Percentiles rank a stretch among this genome's conserved stretches.
phyloP scores from a whole-genome alignment of 2,113 vertebrate genomes.

The Cranoglanis bouderius region DNA sequence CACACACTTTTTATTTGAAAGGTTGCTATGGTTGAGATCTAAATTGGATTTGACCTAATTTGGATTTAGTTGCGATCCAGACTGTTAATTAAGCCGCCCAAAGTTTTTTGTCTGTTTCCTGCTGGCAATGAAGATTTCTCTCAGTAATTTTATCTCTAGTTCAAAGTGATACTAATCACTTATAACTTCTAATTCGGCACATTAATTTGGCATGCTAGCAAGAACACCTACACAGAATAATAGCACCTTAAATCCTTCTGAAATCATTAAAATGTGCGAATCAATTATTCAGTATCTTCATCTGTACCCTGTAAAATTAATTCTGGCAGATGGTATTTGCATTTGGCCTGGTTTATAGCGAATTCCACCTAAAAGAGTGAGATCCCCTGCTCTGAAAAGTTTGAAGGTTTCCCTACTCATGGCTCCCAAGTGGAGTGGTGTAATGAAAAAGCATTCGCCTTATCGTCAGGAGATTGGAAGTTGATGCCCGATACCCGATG shows the following conservation, averaged over 20 bases:
- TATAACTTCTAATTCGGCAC: background rate
- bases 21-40: background rate
- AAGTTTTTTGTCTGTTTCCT: conserved; percentile 11
- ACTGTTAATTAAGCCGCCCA: background rate
- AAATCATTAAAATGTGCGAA: conserved; percentile 8
- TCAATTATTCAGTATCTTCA: conserved; percentile 12
- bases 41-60: conserved; percentile 8
- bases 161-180: background rate
- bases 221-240: conserved; percentile 19
- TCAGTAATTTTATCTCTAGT: background rate
- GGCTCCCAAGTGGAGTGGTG: background rate
- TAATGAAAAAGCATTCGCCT: background rate
- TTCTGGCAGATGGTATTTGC: background rate
- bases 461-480: background rate
- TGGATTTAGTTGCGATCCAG: background rate
- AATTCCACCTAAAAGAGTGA: background rate
- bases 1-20: background rate
- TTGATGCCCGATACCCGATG: background rate
- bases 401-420: background rate
- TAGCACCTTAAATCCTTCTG: background rate
- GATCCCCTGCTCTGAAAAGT: background rate
- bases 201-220: background rate
- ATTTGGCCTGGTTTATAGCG: background rate
- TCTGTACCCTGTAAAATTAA: background rate
- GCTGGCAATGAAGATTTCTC: background rate